Base-by-base conservation (phyloP, 2,888 invertebrate genomes). In the Drosophila nr. perissopoda region DNA sequence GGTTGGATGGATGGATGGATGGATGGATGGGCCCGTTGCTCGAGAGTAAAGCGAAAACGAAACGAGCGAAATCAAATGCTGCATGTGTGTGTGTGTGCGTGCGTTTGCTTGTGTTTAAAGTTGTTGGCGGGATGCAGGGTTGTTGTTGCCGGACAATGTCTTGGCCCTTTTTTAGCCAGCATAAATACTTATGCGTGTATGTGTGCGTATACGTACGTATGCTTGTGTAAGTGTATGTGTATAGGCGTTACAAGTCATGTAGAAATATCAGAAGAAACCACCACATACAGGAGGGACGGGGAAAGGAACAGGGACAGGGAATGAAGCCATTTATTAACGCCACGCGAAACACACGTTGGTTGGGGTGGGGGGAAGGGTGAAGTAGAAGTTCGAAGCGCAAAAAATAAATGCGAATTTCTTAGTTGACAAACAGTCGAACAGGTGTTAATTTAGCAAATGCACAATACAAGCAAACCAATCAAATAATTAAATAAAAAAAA, bases 31-130 rank as follows among this genome's bases (percentile, higher is more conserved):
- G 67, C 58, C 57, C 49, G 66, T 59, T 69, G 71, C 68, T 73
- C 56, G 71, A 74, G 73, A 74, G 74, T 64, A 70, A 80, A 69
- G 69, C 64, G 69, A 69, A 68, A 71, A 65, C 65, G 57, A 78
- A 78, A 76, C 67, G 74, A 77, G 74, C 75, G 64, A 83, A 81
- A 78, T 80, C 80, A 77, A 82, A 75, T 74, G 72, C 73, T 83
- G 73, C 77, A 63, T 73, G 70, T 56, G 59, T 71, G 62, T 73
- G 58, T 59, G 64, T 67, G 36, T 66, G 49, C 45, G 38, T 57
- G 54, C 34, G 49, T 58, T 40, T 34, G 65, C 61, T 51, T 56
- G 54, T 56, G 60, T 31, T 64, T 52, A 51, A 63, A 64, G 27
- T 62, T 58, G 73, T 77, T 73, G 67, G 69, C 62, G 67, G 61